A percentile compares a stretch with the other conserved stretches of the same genome.
Evolutionary conservation across 2,888 invertebrate species (phyloP).

Genomic region (Melanargia galathea): DNA sequence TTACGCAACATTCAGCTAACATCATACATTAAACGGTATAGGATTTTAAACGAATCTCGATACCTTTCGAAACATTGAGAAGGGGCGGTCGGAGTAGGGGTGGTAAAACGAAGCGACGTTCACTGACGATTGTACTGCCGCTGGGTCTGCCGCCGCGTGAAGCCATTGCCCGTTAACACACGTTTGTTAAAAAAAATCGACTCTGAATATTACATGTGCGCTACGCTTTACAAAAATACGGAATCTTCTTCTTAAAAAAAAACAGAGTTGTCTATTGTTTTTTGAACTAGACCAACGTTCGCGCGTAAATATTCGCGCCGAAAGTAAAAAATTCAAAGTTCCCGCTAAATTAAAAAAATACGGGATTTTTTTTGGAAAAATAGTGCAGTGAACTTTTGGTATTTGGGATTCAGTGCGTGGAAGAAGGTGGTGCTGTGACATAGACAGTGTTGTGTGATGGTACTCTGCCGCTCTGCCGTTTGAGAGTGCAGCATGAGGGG

Average conservation of each 20-base stretch:
- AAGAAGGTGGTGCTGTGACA: conserved; percentile 39
- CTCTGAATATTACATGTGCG: conserved; percentile 43
- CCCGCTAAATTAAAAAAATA: conserved; percentile 49
- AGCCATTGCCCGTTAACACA: conserved; percentile 51
- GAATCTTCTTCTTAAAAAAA: not conserved
- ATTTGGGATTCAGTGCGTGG: conserved; percentile 53
- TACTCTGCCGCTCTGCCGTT: conserved; percentile 71
- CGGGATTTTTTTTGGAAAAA: conserved; percentile 45
- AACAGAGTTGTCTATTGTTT: conserved; percentile 5
- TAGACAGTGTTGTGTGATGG: conserved; percentile 70
- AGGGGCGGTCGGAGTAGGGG: conserved; percentile 75
- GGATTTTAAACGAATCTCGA: conserved; percentile 57
- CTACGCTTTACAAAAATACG: conserved; percentile 2
- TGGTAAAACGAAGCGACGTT: conserved; percentile 73
- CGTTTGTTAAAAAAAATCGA: conserved; percentile 28
- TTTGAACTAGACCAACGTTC: conserved; percentile 29
- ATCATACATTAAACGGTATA: conserved; percentile 51
- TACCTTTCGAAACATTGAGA: conserved; percentile 76
- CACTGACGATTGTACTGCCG: conserved; percentile 67
- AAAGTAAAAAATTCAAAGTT: conserved; percentile 44
- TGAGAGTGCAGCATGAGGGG: conserved; percentile 77
- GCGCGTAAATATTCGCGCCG: conserved; percentile 42
- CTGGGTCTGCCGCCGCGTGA: conserved; percentile 62
- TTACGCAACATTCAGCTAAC: conserved; percentile 68
- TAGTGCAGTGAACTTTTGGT: conserved; percentile 28